Evolutionary conservation across 2,113 vertebrate species (phyloP).

Genomic region (Nannobrachium achirus): DNA sequence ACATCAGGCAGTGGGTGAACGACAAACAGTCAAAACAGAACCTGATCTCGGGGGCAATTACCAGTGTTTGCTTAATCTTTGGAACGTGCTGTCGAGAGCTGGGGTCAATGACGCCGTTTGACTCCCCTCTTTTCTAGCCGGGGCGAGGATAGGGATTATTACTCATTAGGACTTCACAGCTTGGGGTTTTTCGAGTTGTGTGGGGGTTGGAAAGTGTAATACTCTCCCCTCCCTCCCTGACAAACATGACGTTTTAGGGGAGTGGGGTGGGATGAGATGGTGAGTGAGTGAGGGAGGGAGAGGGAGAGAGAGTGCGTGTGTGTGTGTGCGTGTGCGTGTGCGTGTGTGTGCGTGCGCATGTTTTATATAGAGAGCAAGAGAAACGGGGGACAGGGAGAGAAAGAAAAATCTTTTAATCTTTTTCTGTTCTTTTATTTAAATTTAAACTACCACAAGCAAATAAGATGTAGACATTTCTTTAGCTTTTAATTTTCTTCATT

Average conservation of each 20-base stretch:
- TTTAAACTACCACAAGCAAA: not conserved
- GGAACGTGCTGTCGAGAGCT: constrained; percentile 65
- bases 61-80: constrained; percentile 74
- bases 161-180: constrained; percentile 70
- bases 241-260: constrained; percentile 1
- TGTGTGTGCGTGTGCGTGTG: not conserved
- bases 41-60: constrained; percentile 71
- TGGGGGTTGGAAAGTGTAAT: not conserved
- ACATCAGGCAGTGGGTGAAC: constrained; percentile 49
- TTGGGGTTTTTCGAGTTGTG: constrained; percentile 58
- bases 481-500: not conserved
- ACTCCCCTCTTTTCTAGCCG: constrained; percentile 51
- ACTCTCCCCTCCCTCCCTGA: not conserved
- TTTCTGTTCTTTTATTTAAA: not conserved
- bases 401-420: not conserved
- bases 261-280: not conserved
- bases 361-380: not conserved
- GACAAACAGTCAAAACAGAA: constrained; percentile 77
- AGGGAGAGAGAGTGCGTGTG: not conserved
- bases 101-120: constrained; percentile 61
- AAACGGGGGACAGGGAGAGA: not conserved
- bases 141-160: constrained; percentile 62
- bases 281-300: not conserved
- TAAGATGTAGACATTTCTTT: not conserved
- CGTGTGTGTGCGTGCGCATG: not conserved